Evolutionary conservation across 2,888 invertebrate species (phyloP).

Genomic region (Melanostoma scalare): DNA sequence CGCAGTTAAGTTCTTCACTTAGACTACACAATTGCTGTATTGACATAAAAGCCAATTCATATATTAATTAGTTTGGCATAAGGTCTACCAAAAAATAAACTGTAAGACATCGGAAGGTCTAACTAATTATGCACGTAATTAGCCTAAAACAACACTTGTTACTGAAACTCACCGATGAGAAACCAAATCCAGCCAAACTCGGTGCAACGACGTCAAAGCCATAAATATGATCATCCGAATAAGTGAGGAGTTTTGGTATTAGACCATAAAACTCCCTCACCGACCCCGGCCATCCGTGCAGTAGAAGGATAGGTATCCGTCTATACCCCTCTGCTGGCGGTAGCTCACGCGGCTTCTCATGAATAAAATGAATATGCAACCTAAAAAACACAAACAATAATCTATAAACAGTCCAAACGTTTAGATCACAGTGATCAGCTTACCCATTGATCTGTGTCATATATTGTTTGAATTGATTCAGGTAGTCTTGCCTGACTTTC

Average conservation of each 20-base stretch:
- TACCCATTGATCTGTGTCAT: constrained; percentile 88
- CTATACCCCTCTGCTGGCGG: constrained; percentile 63
- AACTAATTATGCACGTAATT: neutral
- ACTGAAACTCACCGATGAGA: constrained; percentile 74
- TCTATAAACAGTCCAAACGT: neutral
- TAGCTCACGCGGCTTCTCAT: constrained; percentile 83
- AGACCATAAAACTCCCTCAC: constrained; percentile 90
- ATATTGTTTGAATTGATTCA: constrained; percentile 90
- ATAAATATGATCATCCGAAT: constrained; percentile 81
- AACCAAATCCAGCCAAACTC: constrained; percentile 80
- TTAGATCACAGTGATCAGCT: constrained; percentile 41
- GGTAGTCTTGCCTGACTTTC: constrained; percentile 85
- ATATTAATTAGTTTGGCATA: no score
- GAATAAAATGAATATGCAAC: constrained; percentile 85
- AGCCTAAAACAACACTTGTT: neutral
- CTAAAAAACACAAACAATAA: constrained; percentile 4
- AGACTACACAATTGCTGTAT: no score
- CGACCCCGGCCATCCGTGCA: constrained; percentile 94
- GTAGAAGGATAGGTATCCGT: constrained; percentile 79
- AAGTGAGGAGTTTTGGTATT: constrained; percentile 85
- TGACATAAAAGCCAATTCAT: no score
- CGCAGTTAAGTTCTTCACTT: no score
- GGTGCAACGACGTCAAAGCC: constrained; percentile 84
- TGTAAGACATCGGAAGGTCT: neutral
- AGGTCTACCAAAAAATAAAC: no score